A percentile compares a stretch with the other conserved stretches of the same genome.
Evolutionary conservation across 2,113 vertebrate species (phyloP).

Genomic region (Acrocephalus arundinaceus): DNA sequence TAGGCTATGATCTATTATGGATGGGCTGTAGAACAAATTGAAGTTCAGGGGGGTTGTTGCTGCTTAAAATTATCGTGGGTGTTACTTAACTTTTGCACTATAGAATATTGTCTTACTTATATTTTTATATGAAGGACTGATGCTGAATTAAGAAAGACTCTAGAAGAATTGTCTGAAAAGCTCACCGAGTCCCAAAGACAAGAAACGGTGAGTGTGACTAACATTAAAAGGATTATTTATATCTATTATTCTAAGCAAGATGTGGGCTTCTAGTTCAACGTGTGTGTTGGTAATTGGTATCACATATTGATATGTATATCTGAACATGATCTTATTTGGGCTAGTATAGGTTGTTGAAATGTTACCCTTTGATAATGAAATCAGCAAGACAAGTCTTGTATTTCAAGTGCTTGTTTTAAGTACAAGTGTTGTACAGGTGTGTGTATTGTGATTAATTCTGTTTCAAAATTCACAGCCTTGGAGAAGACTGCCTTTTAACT

Average conservation of each 20-base stretch:
- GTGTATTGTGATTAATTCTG: background rate
- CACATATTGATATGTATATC: background rate
- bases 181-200: constrained; percentile 77
- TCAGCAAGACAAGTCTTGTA: background rate
- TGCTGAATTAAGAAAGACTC: constrained; percentile 82
- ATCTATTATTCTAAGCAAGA: background rate
- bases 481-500: background rate
- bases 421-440: background rate
- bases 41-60: background rate
- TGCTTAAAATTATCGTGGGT: background rate
- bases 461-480: background rate
- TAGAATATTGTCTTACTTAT: background rate
- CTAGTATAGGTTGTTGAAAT: background rate
- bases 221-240: background rate
- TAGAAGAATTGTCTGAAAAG: constrained; percentile 83
- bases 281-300: background rate
- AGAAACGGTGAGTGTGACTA: constrained; percentile 81
- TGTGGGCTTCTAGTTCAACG: background rate
- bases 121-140: constrained; percentile 78
- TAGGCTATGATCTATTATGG: background rate
- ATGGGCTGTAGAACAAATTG: background rate
- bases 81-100: background rate
- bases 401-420: background rate
- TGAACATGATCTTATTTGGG: background rate
- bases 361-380: background rate